Percentiles rank a stretch among this genome's conserved stretches.
phyloP scores from a whole-genome alignment of 2,113 vertebrate species.

The Ia io region DNA sequence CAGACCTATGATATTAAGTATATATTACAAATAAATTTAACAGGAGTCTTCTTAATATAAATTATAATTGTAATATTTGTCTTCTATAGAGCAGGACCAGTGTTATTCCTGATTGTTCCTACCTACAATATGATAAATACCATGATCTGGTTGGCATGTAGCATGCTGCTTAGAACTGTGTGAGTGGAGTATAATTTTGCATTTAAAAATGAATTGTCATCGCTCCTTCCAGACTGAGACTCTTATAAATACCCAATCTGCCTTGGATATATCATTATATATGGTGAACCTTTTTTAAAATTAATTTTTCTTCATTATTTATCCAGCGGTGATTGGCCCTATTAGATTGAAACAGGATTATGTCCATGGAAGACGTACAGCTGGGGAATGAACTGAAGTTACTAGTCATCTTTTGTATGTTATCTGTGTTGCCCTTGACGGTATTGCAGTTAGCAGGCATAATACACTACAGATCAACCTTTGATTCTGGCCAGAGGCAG shows the following conservation, averaged over 20 bases:
- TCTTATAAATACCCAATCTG: not conserved
- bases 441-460: not conserved
- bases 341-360: not conserved
- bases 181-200: not conserved
- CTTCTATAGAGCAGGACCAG: not conserved
- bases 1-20: not conserved
- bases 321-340: not conserved
- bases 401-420: slow-evolving; percentile 4
- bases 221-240: not conserved
- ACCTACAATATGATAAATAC: slow-evolving; percentile 7
- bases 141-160: not conserved
- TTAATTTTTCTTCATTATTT: not conserved
- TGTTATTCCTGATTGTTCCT: not conserved
- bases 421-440: not conserved
- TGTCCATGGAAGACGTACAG: not conserved
- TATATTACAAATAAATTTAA: slow-evolving; percentile 1
- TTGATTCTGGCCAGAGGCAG: not conserved
- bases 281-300: not conserved
- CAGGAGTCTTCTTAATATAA: not conserved
- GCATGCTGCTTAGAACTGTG: not conserved
- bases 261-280: not conserved
- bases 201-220: slow-evolving; percentile 22
- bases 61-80: not conserved
- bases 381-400: not conserved
- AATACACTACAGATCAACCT: not conserved